These are phyloP conservation scores for Bombus superbus DNA, from an alignment of 1,140 invertebrate species.

Conservation along the genomic window DNA sequence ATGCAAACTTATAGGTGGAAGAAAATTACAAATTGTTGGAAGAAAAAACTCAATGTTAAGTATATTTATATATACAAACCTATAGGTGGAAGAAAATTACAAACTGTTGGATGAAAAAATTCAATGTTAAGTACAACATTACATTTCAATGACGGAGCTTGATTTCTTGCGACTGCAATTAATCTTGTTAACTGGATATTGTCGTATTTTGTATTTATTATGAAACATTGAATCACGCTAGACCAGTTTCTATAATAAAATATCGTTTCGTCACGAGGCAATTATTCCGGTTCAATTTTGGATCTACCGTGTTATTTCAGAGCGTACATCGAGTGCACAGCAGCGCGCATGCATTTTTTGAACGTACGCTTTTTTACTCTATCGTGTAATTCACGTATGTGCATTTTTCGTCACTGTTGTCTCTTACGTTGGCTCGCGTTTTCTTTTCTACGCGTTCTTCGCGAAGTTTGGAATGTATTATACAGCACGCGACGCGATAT, in stretches of 20 bases:
- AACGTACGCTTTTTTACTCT: no score
- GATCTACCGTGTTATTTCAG: neutral
- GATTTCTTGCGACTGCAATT: neutral
- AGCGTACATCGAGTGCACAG: neutral
- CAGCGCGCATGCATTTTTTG: rapidly evolving
- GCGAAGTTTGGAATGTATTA: neutral
- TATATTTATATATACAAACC: no score
- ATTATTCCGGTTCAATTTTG: neutral
- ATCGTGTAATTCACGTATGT: no score
- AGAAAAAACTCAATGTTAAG: no score
- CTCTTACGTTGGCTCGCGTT: no score
- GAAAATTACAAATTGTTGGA: no score
- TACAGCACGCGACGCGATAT: neutral
- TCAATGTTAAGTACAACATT: neutral
- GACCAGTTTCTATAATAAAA: no score
- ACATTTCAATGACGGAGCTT: neutral
- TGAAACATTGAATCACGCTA: no score
- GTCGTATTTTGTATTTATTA: neutral
- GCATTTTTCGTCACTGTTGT: neutral
- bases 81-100: neutral
- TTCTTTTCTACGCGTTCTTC: neutral
- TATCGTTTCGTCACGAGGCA: neutral
- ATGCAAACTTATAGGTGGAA: no score
- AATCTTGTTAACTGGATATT: neutral
- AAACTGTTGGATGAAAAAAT: neutral